Evolutionary conservation across 2,797 vertebrate species (phyloP).

Genomic region (Anniella stebbinsi): DNA sequence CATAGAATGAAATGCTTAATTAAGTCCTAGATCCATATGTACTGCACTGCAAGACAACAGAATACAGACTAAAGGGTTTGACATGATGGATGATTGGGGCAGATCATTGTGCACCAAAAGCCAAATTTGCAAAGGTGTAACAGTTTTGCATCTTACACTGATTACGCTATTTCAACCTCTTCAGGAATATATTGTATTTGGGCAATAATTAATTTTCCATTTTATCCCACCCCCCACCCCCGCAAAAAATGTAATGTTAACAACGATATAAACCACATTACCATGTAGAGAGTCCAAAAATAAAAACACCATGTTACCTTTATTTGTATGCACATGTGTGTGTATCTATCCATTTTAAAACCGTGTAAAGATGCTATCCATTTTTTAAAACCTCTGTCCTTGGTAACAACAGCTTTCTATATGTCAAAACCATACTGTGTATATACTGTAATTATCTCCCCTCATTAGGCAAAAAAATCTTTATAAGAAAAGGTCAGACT

Average conservation of each 20-base stretch:
- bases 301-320: background rate
- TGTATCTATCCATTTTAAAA: slow-evolving; percentile 57
- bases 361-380: slow-evolving; percentile 60
- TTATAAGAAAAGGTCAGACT: slow-evolving; percentile 72
- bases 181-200: slow-evolving; percentile 44
- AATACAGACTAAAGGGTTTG: background rate
- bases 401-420: slow-evolving; percentile 68
- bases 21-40: background rate
- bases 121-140: slow-evolving; percentile 2
- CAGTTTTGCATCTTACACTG: background rate
- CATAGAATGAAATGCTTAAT: fast-evolving
- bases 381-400: slow-evolving; percentile 57
- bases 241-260: slow-evolving; percentile 19
- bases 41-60: background rate
- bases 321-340: slow-evolving; percentile 46
- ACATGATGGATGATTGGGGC: background rate
- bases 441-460: slow-evolving; percentile 69
- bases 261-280: background rate
- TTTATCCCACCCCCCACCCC: fast-evolving
- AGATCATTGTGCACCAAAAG: background rate
- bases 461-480: slow-evolving; percentile 71
- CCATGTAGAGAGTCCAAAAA: background rate
- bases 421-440: slow-evolving; percentile 67
- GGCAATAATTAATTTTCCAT: background rate
- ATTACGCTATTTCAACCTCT: slow-evolving; percentile 23